These are phyloP conservation scores for Dione vanillae DNA, from an alignment of 2,888 invertebrate species.

Conservation along the genomic window DNA sequence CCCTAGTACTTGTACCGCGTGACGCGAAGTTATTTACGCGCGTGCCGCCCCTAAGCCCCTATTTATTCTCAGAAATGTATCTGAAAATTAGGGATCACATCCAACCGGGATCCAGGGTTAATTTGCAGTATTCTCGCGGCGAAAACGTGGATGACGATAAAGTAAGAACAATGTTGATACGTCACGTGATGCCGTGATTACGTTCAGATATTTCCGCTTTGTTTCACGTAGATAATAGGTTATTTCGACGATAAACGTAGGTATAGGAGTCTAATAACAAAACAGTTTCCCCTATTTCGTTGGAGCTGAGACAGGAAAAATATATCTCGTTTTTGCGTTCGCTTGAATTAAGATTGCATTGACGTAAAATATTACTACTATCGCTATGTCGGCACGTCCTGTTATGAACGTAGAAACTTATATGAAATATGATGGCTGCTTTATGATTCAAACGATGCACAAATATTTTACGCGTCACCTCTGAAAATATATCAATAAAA, in stretches of 20 bases:
- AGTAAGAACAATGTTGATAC: conserved; percentile 58
- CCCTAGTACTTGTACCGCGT: conserved; percentile 63
- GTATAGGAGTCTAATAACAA: conserved; percentile 28
- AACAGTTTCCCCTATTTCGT: conserved; percentile 33
- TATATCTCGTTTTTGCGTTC: conserved; percentile 30
- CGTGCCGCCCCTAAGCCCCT: conserved; percentile 82
- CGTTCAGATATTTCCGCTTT: conserved; percentile 51
- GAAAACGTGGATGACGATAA: conserved; percentile 56
- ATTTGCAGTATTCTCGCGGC: conserved; percentile 64
- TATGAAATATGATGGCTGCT: conserved; percentile 3
- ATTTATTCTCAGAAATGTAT: conserved; percentile 83
- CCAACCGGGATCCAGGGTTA: conserved; percentile 68
- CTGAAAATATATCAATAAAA: not conserved
- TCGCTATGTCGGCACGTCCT: not conserved
- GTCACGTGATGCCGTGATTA: conserved; percentile 61
- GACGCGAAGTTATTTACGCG: conserved; percentile 82
- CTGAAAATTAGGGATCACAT: conserved; percentile 84
- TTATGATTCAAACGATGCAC: not conserved
- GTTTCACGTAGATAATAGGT: conserved; percentile 54
- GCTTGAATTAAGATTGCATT: conserved; percentile 32
- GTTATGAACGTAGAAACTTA: conserved; percentile 1
- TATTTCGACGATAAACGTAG: conserved; percentile 48
- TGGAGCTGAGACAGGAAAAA: conserved; percentile 27
- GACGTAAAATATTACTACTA: conserved; percentile 34
- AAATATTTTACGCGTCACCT: not conserved